Base-by-base conservation (phyloP, 2,888 invertebrate genomes). In the Pediacus dermestoides region DNA sequence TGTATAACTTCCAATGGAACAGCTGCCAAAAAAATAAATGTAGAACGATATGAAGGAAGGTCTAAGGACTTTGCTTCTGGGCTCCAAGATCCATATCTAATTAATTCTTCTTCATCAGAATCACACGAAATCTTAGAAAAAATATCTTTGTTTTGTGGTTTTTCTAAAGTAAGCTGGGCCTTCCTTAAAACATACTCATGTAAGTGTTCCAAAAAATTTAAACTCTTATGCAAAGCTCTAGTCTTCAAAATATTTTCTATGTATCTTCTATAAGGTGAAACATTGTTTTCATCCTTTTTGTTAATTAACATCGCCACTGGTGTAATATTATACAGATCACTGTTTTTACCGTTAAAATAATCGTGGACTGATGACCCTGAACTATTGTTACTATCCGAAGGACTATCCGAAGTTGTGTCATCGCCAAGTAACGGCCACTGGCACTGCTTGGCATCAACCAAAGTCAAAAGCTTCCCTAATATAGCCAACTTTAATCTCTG, bases 1-100 rank as follows among this genome's bases (percentile, higher is more conserved):
- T 93, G 88, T 45, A 92, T 84, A n/a, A 93, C 82, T 68, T 94
- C 91, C 59, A 96, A 71, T 13, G 91, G 88, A 34, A 94, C 81
- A 33, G 85, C 80, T 42, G 88, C 82, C 9, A 95, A 76, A 66
- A 93, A 89, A 34, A 94, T 75, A 71, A 91, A 95, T 44, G 85
- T 80, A 18, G 85, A 80, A 52, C 85, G 78, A 71, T 91, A 92
- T 2, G 89, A 87, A 0, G 94, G 95, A 48, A 95, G 72, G 42
- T 80, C 78, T 68, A 93, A 78, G n/a, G 80, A 74, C 42, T 75
- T 70, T 34, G 85, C 82, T 70, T 90, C 88, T 6, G 77, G 72
- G 42, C 87, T 85, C 83, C 85, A 87, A 55, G 76, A 79, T 0
- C 90, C 89, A 64, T 81, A 88, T 22, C 82, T 76, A 37, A 64